Evolutionary conservation across 2,888 invertebrate genomes (phyloP).

Genomic region (Deilephila elpenor): DNA sequence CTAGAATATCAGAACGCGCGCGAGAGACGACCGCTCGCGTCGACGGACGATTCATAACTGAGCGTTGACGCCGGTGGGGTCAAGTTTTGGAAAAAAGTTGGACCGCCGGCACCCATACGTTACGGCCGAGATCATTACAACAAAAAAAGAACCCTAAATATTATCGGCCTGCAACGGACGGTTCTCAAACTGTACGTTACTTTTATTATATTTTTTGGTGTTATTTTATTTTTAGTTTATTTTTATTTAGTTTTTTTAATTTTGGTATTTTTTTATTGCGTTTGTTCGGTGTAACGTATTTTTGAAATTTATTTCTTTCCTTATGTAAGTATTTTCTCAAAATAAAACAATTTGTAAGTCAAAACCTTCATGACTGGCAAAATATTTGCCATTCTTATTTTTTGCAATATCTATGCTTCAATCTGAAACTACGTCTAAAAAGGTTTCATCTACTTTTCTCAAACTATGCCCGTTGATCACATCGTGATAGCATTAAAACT

Average conservation of each 20-base stretch:
- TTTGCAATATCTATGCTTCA: no score
- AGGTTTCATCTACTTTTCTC: no score
- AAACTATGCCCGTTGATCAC: no score
- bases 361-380: no score
- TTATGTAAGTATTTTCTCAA: neutral
- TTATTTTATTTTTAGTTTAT: neutral
- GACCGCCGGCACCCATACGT: slow-evolving; percentile 80
- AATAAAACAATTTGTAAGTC: neutral
- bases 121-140: slow-evolving; percentile 81
- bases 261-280: neutral
- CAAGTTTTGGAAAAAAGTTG: slow-evolving; percentile 75
- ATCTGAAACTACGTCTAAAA: no score
- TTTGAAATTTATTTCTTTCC: neutral
- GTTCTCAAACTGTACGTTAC: slow-evolving; percentile 66
- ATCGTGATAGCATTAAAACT: neutral
- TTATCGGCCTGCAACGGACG: slow-evolving; percentile 63
- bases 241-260: neutral
- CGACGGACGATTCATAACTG: slow-evolving; percentile 81
- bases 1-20: slow-evolving; percentile 75
- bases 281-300: neutral
- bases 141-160: slow-evolving; percentile 84
- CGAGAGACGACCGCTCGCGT: slow-evolving; percentile 74
- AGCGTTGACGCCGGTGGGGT: slow-evolving; percentile 59
- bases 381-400: no score
- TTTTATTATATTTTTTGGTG: neutral